Base-by-base conservation (phyloP, 2,888 invertebrate genomes). In the Chamaedrilus cognettii region DNA sequence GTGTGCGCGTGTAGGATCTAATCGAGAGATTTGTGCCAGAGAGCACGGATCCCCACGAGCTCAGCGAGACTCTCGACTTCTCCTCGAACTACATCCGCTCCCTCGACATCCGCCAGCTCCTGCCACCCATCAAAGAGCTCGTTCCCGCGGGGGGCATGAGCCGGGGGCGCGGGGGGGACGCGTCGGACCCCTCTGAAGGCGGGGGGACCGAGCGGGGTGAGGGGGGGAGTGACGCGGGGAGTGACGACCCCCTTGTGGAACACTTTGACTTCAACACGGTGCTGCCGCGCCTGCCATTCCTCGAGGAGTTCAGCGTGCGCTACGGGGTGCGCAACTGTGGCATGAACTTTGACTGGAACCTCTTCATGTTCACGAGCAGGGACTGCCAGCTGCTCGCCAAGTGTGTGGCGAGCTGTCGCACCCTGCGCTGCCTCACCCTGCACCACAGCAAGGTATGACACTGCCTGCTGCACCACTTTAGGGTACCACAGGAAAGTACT, bases 301-400 rank as follows among this genome's bases (percentile, higher is more conserved):
- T 84, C 28, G 76, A 81, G 71, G 83, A 83, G 64, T 73, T 84
- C n/a, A 77, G 79, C 62, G 67, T 84, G 3, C 79, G 79, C 15
- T 84, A 82, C 72, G 81, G 83, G 52, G 83, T 84, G 1, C 76
- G 74, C 62, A 81, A 84, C 73, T 84, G 84, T 76, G 84, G 84
- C 26, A 83, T 84, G 84, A 84, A 84, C 74, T 84, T 84, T 77
- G 83, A 83, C 66, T 84, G 84, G 84, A 80, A 78, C 66, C 71
- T 84, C 58, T 84, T 84, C 70, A 80, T 83, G 72, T 84, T 85
- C 72, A 84, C 84, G 34, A 79, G 81, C 28, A 72, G 79, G 66
- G 84, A 84, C 76, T 84, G 83, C 68, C 74, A 81, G 52, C 79
- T 79, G 67, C 73, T 84, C 52, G 78, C 83, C 26, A 81, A 83